Evolutionary conservation across 2,888 invertebrate genomes (phyloP).

Genomic region (Netelia virgata): DNA sequence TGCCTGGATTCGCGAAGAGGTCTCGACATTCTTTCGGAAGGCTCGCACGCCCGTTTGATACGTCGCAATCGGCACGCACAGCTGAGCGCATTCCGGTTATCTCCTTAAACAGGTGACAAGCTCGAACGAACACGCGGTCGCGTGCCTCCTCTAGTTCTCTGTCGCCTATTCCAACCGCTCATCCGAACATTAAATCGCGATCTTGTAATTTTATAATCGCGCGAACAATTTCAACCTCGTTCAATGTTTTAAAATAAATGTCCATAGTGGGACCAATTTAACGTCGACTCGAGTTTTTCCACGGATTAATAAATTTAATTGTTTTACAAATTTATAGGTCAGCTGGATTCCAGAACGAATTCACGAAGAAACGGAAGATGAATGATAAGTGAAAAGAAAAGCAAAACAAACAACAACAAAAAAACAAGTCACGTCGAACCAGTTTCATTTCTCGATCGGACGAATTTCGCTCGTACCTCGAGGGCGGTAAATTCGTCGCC

Average conservation of each 20-base stretch:
- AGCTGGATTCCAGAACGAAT: neutral
- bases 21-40: constrained; percentile 34
- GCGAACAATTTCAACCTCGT: neutral
- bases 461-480: constrained; percentile 29
- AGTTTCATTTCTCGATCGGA: constrained; percentile 32
- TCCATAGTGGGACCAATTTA: neutral
- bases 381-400: neutral
- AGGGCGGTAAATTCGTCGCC: constrained; percentile 50
- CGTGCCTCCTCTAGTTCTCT: constrained; percentile 16
- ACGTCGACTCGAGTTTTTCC: neutral
- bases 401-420: too few relatives aligned
- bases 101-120: constrained; percentile 53
- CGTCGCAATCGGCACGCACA: constrained; percentile 39
- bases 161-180: constrained; percentile 20
- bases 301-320: too few relatives aligned
- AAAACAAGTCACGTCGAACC: constrained; percentile 2
- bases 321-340: too few relatives aligned
- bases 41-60: constrained; percentile 27
- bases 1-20: constrained; percentile 36
- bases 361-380: neutral
- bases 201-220: constrained; percentile 15
- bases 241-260: neutral
- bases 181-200: constrained; percentile 47
- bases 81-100: constrained; percentile 50
- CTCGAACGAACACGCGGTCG: constrained; percentile 28